Base-by-base conservation (phyloP, 1,140 invertebrate genomes). In the Dendroctonus ponderosae region DNA sequence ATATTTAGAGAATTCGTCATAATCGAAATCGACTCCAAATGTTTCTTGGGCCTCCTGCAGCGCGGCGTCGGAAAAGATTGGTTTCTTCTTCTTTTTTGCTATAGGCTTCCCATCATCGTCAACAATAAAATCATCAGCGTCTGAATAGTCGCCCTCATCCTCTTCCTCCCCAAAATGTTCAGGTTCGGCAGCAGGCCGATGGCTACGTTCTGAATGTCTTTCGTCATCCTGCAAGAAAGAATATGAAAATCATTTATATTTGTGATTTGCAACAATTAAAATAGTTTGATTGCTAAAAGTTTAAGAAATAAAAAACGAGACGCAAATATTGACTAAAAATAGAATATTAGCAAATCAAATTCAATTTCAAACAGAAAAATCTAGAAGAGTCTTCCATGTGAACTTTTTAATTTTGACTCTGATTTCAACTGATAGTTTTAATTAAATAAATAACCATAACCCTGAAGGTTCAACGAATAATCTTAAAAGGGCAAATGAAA, bases 21-120 rank as follows among this genome's bases (percentile, higher is more conserved):
- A 98, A 80, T 99, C 96, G 82, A 99, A 98, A 78, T 99, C 94
- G 15, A 98, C 96, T 62, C 97, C 98, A 80, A 99, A 99, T 71
- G 99, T 98, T 77, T 99, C 97, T 80, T 99, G 96, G 58, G 97
- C 97, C 81, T 99, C 95, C 86, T 99, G 96, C 38, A 98, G 80
- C 0, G 93, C 92, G 5, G 91, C 89, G 83, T 99, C 95, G 54
- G 89, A 90, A 75, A 95, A 96, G 68, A 96, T 92, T 14, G 87
- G 91, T 76, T 90, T 92, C 79, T 93, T 92, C 69, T 89, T 88
- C 71, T 89, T 90, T 68, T 92, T 91, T 12, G 89, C 87, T 61
- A 98, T 94, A 0, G 96, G 94, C 69, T 90, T 85, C 0, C 94
- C 96, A 75, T 98, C 92, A 77, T 98, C 96, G 77, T 97, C 95